Conservation (phyloP, 2,797 vertebrate genomes). For the Prunella strophiata region DNA sequence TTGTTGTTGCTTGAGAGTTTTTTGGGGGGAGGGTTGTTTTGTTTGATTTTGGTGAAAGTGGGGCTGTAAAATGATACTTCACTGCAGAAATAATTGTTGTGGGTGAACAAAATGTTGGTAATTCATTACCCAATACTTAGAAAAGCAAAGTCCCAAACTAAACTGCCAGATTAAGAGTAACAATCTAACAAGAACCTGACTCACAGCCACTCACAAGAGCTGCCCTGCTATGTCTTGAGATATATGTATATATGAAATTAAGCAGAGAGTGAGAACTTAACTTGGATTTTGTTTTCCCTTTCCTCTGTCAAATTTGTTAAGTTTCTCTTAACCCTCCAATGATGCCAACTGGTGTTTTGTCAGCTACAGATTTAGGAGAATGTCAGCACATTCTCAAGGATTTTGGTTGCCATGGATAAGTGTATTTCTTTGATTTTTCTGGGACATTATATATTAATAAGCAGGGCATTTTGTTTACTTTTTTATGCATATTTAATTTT, state of each 20-base stretch:
- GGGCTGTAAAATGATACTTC: not conserved
- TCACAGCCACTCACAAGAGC: not conserved
- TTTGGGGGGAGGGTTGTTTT: accelerated
- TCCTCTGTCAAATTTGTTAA: slow-evolving; percentile 29
- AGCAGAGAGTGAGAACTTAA: not conserved
- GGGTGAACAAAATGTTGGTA: not conserved
- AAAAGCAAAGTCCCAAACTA: not conserved
- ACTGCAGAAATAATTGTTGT: not conserved
- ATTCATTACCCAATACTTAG: not conserved
- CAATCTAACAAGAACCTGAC: not conserved
- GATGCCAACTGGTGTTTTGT: slow-evolving; percentile 56
- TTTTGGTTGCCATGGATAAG: slow-evolving; percentile 46
- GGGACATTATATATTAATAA: slow-evolving; percentile 28
- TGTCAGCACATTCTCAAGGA: slow-evolving; percentile 8
- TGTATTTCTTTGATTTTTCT: slow-evolving; percentile 28
- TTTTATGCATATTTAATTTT: not conserved
- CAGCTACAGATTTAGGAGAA: slow-evolving; percentile 40
- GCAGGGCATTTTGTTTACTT: not conserved
- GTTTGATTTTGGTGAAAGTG: not conserved
- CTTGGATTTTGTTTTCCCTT: slow-evolving; percentile 45
- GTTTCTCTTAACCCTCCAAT: slow-evolving; percentile 42
- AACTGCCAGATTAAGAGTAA: not conserved
- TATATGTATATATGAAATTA: not conserved
- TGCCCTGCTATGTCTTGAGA: not conserved
- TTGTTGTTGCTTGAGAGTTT: not conserved